These are phyloP conservation scores for Echeneis naucrates DNA, from an alignment of 2,797 vertebrate genomes.

Conservation along the genomic window DNA sequence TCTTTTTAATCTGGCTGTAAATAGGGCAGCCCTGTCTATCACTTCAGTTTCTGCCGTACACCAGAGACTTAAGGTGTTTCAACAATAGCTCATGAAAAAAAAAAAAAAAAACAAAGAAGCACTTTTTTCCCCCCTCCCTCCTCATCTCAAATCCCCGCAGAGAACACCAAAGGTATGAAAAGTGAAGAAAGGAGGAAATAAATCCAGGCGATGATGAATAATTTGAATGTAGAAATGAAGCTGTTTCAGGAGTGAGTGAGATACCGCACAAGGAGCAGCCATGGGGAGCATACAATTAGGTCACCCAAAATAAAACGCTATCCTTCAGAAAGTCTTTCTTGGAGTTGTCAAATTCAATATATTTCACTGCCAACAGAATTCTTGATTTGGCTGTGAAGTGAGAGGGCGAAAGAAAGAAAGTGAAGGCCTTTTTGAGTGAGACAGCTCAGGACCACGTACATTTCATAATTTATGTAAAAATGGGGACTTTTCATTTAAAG, in stretches of 20 bases:
- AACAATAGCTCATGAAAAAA: conserved; percentile 81
- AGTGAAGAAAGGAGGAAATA: conserved; percentile 86
- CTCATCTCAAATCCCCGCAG: conserved; percentile 87
- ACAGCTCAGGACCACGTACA: conserved; percentile 60
- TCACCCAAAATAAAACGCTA: conserved; percentile 85
- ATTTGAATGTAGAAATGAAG: conserved; percentile 89
- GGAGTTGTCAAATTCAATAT: conserved; percentile 85
- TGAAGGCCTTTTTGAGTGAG: conserved; percentile 62
- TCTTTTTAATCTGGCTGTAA: conserved; percentile 88
- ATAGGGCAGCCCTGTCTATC: conserved; percentile 88
- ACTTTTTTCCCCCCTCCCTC: conserved; percentile 70
- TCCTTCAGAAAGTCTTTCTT: conserved; percentile 83
- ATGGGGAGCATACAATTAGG: conserved; percentile 86
- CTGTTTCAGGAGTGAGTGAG: conserved; percentile 83
- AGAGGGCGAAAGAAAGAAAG: conserved; percentile 66
- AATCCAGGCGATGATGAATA: conserved; percentile 87
- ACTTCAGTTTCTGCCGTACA: conserved; percentile 80
- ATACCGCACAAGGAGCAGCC: conserved; percentile 83
- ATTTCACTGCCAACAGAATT: conserved; percentile 82
- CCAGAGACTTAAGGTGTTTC: conserved; percentile 89
- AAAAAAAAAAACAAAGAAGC: conserved; percentile 79
- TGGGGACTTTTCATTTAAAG: conserved; percentile 67
- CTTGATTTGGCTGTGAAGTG: conserved; percentile 80
- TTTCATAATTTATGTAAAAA: conserved; percentile 79
- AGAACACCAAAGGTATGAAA: conserved; percentile 89